A percentile compares a stretch with the other conserved stretches of the same genome.
Evolutionary conservation across 2,888 invertebrate species (phyloP).

Genomic region (Adineta ricciae): DNA sequence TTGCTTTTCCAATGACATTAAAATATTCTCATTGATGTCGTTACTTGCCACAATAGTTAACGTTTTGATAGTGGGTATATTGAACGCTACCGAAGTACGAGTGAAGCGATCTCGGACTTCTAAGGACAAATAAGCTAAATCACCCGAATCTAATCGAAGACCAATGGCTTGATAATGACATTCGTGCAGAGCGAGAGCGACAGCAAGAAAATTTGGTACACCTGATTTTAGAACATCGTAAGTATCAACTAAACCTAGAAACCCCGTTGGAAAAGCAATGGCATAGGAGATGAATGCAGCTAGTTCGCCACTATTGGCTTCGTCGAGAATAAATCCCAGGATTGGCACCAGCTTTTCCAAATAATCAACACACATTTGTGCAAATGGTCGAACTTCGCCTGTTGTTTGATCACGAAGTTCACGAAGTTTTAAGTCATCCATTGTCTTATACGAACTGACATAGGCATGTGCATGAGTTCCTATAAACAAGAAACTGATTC

Average conservation of each 20-base stretch:
- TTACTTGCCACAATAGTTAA: constrained; percentile 89
- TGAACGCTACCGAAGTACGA: constrained; percentile 63
- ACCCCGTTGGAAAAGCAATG: constrained; percentile 83
- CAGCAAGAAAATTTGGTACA: constrained; percentile 2
- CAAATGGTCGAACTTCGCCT: constrained; percentile 44
- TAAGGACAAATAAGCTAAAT: constrained; percentile 84
- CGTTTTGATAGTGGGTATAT: constrained; percentile 73
- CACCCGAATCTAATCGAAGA: constrained; percentile 88
- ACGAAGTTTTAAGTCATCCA: not conserved
- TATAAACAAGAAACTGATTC: too few species aligned
- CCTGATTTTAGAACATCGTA: constrained; percentile 93
- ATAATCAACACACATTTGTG: constrained; percentile 56
- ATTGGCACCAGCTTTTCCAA: constrained; percentile 60
- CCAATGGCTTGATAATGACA: constrained; percentile 79
- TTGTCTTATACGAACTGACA: constrained; percentile 72
- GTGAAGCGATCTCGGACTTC: constrained; percentile 70
- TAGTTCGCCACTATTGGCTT: constrained; percentile 84
- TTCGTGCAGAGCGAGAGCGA: constrained; percentile 78
- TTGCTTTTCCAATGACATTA: constrained; percentile 88
- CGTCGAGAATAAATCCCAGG: constrained; percentile 60
- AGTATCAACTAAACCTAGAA: constrained; percentile 92
- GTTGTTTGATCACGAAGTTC: not conserved
- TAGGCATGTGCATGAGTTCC: constrained; percentile 98
- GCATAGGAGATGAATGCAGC: constrained; percentile 74
- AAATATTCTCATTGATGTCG: constrained; percentile 96